Evolutionary conservation across 2,797 vertebrate species (phyloP), one percentile per base, ranked within the genome.

Genomic region (Gila robusta): DNA sequence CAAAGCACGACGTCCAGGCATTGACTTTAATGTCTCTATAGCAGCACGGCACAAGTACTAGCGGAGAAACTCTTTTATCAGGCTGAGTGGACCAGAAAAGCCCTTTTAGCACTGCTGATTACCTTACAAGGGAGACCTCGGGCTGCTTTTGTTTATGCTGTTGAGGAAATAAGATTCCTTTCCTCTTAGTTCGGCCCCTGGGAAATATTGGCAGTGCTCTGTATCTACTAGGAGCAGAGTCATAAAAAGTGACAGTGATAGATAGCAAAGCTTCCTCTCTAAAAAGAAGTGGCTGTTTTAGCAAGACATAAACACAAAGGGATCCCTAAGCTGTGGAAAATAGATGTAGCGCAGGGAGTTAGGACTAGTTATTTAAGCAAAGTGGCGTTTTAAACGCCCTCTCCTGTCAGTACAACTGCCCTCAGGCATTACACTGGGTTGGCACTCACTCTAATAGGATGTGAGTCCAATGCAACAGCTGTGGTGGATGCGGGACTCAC

Each of bases 81-180:
- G 26, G 82, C 14, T 49, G 41, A 84, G 41, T 39, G 23, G 5
- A 28, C 52, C 59, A 52, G 41, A 49, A 66, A 37, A 59, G 10
- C 64, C 41, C 32, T 37, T 52, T 81, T 70, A 81, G 79, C 44
- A 39, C 64, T 37, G 47, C 44, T 76, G 74, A 69, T 84, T 64
- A 78, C 37, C 70, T 84, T 70, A 78, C 74, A 78, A 83, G 32
- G 10, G 41, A 67, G 72, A 54, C 17, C 32, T 49, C 44, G 1
- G 62, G 62, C 9, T 56, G n/a, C 74, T 70, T 78, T 78, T 84
- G 62, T 84, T 70, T 84, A 64, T 78, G 62, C 54, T 26, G 26
- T 83, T 73, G 70, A 64, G 70, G 70, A 73, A 73, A 83, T 49
- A 49, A 76, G 71, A 74, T 47, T 37, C 21, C 41, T 76, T 66